phyloP scores from a whole-genome alignment of 2,888 invertebrate species.

The Harmothoe impar region DNA sequence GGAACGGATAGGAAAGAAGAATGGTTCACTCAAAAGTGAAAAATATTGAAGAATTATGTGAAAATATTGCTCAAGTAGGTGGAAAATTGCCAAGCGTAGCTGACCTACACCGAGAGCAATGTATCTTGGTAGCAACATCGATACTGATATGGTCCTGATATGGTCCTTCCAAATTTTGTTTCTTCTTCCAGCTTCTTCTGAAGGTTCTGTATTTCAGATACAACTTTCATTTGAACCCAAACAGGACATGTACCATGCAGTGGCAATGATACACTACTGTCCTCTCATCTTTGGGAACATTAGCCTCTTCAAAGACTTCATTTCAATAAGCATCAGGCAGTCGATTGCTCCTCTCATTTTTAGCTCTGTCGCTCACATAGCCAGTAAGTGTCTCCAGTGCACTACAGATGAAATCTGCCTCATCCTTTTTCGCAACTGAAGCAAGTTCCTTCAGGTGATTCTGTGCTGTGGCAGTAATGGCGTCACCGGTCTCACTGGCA shows the following conservation, averaged over 20 bases:
- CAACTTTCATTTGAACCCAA: slow-evolving; percentile 38
- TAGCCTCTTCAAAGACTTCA: neutral
- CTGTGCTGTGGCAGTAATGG: slow-evolving; percentile 31
- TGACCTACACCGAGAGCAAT: too few relatives aligned
- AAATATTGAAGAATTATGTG: too few relatives aligned
- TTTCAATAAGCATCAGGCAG: neutral
- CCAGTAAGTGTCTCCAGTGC: neutral
- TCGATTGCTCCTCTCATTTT: slow-evolving; percentile 20
- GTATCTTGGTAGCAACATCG: too few relatives aligned
- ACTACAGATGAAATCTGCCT: neutral
- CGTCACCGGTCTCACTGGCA: slow-evolving; percentile 25
- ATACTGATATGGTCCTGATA: too few relatives aligned
- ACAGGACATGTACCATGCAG: slow-evolving; percentile 52
- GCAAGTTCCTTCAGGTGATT: slow-evolving; percentile 51
- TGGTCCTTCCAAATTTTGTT: neutral
- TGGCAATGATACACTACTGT: neutral
- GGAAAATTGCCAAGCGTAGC: too few relatives aligned
- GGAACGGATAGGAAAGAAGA: too few relatives aligned
- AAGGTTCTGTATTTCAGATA: neutral
- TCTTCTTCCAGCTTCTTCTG: neutral
- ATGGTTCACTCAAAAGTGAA: too few relatives aligned
- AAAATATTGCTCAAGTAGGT: too few relatives aligned
- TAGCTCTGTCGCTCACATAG: slow-evolving; percentile 33
- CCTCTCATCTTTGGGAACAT: neutral
- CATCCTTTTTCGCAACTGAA: neutral